A percentile compares a stretch with the other conserved stretches of the same genome.
Evolutionary conservation across 2,113 vertebrate species (phyloP).

Genomic region (Theristicus caerulescens): DNA sequence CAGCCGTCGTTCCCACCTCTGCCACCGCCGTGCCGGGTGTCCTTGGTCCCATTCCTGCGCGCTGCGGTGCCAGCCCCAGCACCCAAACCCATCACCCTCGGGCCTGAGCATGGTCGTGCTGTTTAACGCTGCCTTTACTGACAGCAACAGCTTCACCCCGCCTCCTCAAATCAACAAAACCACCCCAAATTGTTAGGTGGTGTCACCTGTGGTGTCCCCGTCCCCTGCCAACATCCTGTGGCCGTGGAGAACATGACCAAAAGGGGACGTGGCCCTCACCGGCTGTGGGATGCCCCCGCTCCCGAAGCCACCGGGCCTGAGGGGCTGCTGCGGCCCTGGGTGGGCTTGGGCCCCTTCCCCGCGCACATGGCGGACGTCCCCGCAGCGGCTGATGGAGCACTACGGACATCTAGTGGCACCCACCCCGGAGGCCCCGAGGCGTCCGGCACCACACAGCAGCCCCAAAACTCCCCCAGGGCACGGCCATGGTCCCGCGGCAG

Average conservation of each 20-base stretch:
- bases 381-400: not conserved
- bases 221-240: not conserved
- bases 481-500: not conserved
- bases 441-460: too few relatives aligned
- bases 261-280: too few relatives aligned
- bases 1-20: not conserved
- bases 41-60: not conserved
- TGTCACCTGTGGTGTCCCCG: not conserved
- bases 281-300: not conserved
- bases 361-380: not conserved
- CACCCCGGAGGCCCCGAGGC: rapidly evolving
- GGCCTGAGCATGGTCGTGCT: not conserved
- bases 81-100: not conserved
- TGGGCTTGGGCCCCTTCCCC: not conserved
- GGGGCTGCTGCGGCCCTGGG: not conserved
- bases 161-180: too few relatives aligned
- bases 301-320: not conserved
- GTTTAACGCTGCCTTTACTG: not conserved
- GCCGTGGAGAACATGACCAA: not conserved
- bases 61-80: too few relatives aligned
- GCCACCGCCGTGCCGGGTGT: not conserved
- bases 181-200: not conserved
- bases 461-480: not conserved
- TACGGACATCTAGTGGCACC: not conserved
- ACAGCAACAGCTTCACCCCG: not conserved